These are phyloP conservation scores for Macrosteles quadrilineatus DNA, from an alignment of 1,140 invertebrate genomes.

Conservation along the genomic window DNA sequence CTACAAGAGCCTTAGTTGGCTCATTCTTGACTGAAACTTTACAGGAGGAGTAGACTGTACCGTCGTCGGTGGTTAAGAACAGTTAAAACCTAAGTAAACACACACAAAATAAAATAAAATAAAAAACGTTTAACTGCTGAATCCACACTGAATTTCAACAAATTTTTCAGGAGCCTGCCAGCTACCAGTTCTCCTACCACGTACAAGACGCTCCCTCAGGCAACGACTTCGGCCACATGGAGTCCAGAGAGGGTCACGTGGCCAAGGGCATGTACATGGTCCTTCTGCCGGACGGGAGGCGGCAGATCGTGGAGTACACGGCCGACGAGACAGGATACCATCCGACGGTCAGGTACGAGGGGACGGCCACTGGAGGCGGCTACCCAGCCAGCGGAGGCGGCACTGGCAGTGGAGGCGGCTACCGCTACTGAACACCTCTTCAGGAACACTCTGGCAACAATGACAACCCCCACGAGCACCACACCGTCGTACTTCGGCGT, in stretches of 20 bases:
- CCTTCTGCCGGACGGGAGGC: slow-evolving; percentile 64
- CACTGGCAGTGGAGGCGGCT: slow-evolving; percentile 24
- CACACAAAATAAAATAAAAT: too few relatives aligned
- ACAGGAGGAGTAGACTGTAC: too few relatives aligned
- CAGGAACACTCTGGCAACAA: not conserved
- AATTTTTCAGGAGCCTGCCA: slow-evolving; percentile 64
- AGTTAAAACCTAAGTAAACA: too few relatives aligned
- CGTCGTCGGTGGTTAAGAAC: too few relatives aligned
- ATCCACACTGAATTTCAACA: too few relatives aligned
- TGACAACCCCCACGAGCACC: not conserved
- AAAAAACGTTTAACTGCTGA: too few relatives aligned
- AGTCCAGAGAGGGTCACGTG: slow-evolving; percentile 61
- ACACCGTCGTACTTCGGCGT: too few relatives aligned
- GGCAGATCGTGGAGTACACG: slow-evolving; percentile 64
- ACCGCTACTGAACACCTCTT: slow-evolving; percentile 20
- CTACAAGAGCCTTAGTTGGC: too few relatives aligned
- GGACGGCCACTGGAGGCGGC: slow-evolving; percentile 48
- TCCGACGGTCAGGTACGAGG: slow-evolving; percentile 67
- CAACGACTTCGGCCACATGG: slow-evolving; percentile 63
- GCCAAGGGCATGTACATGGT: slow-evolving; percentile 65
- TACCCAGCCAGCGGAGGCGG: slow-evolving; percentile 30
- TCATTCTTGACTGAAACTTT: too few relatives aligned
- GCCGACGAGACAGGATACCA: slow-evolving; percentile 65
- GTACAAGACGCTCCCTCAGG: slow-evolving; percentile 60
- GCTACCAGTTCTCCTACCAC: slow-evolving; percentile 67